Percentiles rank a stretch among this genome's conserved stretches.
These are phyloP conservation scores for Tapirus terrestris DNA, from an alignment of 2,113 vertebrate species.

Conservation along the genomic window DNA sequence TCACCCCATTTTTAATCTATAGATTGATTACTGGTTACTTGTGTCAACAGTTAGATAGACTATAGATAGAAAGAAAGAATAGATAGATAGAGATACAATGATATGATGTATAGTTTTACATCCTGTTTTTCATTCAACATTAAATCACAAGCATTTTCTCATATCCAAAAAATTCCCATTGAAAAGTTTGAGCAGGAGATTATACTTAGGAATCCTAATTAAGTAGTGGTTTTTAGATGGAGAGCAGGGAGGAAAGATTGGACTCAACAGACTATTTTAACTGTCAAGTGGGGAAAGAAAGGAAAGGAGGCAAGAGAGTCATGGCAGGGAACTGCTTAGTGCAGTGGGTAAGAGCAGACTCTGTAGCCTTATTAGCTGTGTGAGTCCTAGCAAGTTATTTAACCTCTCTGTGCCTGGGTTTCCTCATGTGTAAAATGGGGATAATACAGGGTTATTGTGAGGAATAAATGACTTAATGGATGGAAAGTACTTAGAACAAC, in stretches of 20 bases:
- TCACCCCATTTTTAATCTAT: too few relatives aligned
- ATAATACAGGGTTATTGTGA: background rate
- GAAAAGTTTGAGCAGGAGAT: background rate
- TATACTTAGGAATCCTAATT: background rate
- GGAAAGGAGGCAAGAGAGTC: background rate
- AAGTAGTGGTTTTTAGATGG: background rate
- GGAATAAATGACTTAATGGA: background rate
- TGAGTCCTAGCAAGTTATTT: background rate
- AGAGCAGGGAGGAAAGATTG: background rate
- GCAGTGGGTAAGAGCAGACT: background rate
- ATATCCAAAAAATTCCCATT: background rate
- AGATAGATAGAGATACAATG: background rate
- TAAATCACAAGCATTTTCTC: constrained; percentile 33
- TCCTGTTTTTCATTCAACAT: background rate
- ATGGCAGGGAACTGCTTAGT: background rate
- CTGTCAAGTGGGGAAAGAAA: background rate
- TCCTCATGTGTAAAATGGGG: background rate
- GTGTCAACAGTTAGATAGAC: background rate
- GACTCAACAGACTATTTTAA: background rate
- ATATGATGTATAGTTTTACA: background rate
- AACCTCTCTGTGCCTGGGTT: background rate
- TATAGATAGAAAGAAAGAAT: background rate
- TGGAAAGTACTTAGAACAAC: background rate
- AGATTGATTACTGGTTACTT: too few relatives aligned
- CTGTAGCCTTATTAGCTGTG: background rate